Conservation (phyloP, 2,113 vertebrate species). For the Ophiodon elongatus region DNA sequence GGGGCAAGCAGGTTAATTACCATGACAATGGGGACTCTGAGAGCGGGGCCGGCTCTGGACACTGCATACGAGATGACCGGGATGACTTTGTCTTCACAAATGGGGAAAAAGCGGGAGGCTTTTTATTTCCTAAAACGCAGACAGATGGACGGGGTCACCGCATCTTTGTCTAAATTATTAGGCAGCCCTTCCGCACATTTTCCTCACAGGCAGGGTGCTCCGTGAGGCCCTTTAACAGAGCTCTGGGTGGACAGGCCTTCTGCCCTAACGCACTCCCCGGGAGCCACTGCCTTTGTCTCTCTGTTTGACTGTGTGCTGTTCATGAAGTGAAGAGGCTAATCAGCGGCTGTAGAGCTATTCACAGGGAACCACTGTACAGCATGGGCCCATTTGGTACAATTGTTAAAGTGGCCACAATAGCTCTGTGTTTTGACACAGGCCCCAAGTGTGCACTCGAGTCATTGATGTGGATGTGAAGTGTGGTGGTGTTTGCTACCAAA, state of each 20-base stretch:
- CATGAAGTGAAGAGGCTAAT: constrained; percentile 83
- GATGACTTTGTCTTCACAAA: constrained; percentile 80
- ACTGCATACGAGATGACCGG: constrained; percentile 75
- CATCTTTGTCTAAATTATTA: constrained; percentile 87
- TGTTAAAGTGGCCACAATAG: constrained; percentile 76
- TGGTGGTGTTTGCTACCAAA: constrained; percentile 74
- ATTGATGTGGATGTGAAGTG: constrained; percentile 71
- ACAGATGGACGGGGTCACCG: constrained; percentile 83
- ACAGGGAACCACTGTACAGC: constrained; percentile 75
- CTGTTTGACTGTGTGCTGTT: constrained; percentile 79
- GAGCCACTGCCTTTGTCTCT: constrained; percentile 69
- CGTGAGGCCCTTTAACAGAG: constrained; percentile 67
- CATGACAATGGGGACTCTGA: constrained; percentile 86
- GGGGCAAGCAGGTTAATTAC: constrained; percentile 85
- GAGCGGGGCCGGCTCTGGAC: constrained; percentile 77
- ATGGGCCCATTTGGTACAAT: constrained; percentile 72
- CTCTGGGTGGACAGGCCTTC: constrained; percentile 60
- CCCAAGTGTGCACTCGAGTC: constrained; percentile 70
- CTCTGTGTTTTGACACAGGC: constrained; percentile 68
- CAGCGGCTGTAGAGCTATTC: constrained; percentile 74
- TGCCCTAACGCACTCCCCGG: constrained; percentile 50
- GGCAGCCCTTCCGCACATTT: constrained; percentile 82
- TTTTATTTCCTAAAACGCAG: constrained; percentile 82
- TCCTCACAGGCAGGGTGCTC: constrained; percentile 70
- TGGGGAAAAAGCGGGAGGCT: constrained; percentile 78